phyloP scores from a whole-genome alignment of 2,113 vertebrate genomes.

The Forbesichthys papilliferus region DNA sequence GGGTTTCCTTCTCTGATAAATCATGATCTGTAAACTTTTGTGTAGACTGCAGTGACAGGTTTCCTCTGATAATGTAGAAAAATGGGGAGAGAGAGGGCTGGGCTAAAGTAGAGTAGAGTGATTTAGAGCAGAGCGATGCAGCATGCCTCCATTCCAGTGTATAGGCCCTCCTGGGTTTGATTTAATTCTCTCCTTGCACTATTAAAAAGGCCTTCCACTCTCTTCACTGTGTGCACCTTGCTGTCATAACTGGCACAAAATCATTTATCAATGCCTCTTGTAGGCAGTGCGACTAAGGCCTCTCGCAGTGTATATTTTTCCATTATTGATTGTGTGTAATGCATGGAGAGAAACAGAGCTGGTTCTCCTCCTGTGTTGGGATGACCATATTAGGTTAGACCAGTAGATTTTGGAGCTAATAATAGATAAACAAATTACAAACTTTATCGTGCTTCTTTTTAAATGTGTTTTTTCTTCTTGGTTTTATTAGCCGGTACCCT shows the following conservation, averaged over 20 bases:
- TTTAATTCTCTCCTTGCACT: slow-evolving; percentile 76
- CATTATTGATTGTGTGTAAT: slow-evolving; percentile 77
- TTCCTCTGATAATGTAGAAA: slow-evolving; percentile 74
- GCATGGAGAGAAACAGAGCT: slow-evolving; percentile 64
- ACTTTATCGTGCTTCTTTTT: slow-evolving; percentile 3
- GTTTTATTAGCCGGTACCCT: slow-evolving; percentile 21
- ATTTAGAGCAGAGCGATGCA: slow-evolving; percentile 73
- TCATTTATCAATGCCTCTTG: slow-evolving; percentile 76
- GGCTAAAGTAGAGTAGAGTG: slow-evolving; percentile 67
- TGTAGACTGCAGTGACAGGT: slow-evolving; percentile 73
- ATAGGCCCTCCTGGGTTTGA: slow-evolving; percentile 74
- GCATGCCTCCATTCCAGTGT: slow-evolving; percentile 67
- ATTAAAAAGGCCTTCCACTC: slow-evolving; percentile 76
- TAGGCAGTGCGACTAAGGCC: slow-evolving; percentile 60
- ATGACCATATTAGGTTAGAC: slow-evolving; percentile 68
- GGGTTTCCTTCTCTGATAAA: slow-evolving; percentile 67
- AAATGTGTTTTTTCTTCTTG: slow-evolving; percentile 35
- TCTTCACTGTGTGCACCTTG: slow-evolving; percentile 73
- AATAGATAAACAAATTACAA: too few relatives aligned
- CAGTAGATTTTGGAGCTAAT: slow-evolving; percentile 28
- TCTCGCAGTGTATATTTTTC: slow-evolving; percentile 71
- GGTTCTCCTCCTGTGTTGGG: slow-evolving; percentile 60
- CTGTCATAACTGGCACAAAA: slow-evolving; percentile 82
- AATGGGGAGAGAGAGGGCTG: slow-evolving; percentile 67
- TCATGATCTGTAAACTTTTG: slow-evolving; percentile 75